Percentiles rank a stretch among this genome's conserved stretches.
Conservation (phyloP, 2,888 invertebrate genomes). For the Acleris sparsana region DNA sequence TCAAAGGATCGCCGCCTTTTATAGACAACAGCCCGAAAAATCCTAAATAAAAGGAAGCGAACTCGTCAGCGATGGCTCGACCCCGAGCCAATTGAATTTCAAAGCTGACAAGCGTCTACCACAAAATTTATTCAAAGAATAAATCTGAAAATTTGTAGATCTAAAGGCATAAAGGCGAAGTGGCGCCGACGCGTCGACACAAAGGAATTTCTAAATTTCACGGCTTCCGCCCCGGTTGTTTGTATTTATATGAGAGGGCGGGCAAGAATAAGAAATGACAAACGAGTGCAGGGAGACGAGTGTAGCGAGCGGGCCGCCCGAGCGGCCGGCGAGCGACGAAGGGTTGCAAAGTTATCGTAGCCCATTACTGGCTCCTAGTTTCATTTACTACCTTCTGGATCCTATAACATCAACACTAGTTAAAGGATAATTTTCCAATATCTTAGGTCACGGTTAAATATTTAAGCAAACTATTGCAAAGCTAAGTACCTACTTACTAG, state of each 20-base stretch:
- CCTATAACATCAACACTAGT: too few species aligned
- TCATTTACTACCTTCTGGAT: too few species aligned
- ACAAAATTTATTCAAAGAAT: constrained; percentile 83
- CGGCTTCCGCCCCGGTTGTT: constrained; percentile 80
- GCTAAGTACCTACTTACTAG: too few species aligned
- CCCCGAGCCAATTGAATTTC: constrained; percentile 82
- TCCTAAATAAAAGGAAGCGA: constrained; percentile 67
- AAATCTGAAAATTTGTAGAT: constrained; percentile 84
- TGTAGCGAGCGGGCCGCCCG: constrained; percentile 46
- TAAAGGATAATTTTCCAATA: too few species aligned
- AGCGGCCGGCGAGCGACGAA: constrained; percentile 43
- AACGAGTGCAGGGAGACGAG: constrained; percentile 64
- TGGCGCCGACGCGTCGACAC: constrained; percentile 78
- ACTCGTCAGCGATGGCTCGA: constrained; percentile 80
- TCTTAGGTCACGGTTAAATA: too few species aligned
- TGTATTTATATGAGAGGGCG: constrained; percentile 78
- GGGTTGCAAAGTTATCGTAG: background rate
- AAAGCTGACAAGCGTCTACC: constrained; percentile 80
- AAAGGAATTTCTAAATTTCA: constrained; percentile 84
- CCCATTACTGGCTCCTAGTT: background rate
- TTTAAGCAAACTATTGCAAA: too few species aligned
- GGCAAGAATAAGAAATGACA: constrained; percentile 78
- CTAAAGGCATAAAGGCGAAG: constrained; percentile 79
- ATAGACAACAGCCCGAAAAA: constrained; percentile 58
- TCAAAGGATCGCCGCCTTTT: constrained; percentile 52